Percentiles rank a stretch among this genome's conserved stretches.
phyloP scores from a whole-genome alignment of 2,113 vertebrate genomes.

The Upupa epops region DNA sequence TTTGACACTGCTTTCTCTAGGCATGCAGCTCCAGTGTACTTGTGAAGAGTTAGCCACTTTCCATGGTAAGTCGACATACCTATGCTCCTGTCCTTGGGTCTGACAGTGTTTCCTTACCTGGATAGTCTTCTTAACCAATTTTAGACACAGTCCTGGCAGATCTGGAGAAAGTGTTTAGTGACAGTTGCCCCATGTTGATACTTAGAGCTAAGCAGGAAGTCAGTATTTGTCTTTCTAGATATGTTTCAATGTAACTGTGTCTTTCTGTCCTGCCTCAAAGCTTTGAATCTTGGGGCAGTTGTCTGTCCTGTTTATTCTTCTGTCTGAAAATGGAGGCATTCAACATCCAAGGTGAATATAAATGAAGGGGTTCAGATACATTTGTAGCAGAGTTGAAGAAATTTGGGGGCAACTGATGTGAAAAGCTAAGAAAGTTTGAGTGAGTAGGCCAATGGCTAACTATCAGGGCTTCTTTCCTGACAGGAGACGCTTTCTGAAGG shows the following conservation, averaged over 20 bases:
- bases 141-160: background rate
- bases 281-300: background rate
- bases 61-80: background rate
- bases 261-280: background rate
- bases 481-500: background rate
- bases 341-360: background rate
- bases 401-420: background rate
- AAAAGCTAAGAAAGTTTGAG: background rate
- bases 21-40: background rate
- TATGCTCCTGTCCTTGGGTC: background rate
- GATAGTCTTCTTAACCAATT: background rate
- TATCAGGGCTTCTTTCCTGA: background rate
- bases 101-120: background rate
- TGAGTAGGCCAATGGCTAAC: rapidly evolving
- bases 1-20: background rate
- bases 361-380: background rate
- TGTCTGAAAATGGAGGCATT: background rate
- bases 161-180: background rate
- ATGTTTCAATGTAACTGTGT: background rate
- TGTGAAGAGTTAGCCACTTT: background rate
- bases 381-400: background rate
- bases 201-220: background rate
- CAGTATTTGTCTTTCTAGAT: background rate
- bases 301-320: background rate
- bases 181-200: background rate